Conservation (phyloP, 2,113 vertebrate genomes). For the Plecturocebus donacophilus region DNA sequence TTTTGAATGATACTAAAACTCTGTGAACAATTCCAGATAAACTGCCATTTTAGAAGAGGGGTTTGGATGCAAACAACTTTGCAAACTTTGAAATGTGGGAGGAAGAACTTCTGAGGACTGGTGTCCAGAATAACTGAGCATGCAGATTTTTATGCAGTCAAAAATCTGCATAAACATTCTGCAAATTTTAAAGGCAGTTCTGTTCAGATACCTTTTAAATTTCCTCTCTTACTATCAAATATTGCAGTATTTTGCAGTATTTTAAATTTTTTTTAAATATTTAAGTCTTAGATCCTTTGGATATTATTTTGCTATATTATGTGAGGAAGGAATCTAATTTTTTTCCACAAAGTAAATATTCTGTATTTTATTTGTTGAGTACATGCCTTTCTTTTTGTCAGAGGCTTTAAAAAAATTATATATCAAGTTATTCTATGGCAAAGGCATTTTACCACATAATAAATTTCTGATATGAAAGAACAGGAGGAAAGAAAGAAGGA, state of each 20-base stretch:
- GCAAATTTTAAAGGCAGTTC: constrained; percentile 29
- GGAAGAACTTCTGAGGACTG: constrained; percentile 54
- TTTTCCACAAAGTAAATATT: neutral
- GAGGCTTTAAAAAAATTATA: neutral
- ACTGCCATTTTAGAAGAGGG: constrained; percentile 62
- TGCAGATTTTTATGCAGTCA: neutral
- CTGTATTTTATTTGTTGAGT: neutral
- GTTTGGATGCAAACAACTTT: constrained; percentile 52
- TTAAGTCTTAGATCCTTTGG: neutral
- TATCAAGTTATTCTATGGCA: neutral
- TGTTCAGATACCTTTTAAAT: neutral
- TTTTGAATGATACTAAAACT: constrained; percentile 63
- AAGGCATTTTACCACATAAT: neutral
- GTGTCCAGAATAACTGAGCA: neutral
- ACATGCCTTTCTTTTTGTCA: neutral
- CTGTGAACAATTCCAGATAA: constrained; percentile 63
- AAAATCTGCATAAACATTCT: constrained; percentile 53
- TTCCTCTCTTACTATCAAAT: neutral
- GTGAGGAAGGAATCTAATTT: neutral
- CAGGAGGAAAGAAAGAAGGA: neutral
- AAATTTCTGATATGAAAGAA: neutral
- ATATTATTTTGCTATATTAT: neutral
- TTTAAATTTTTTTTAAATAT: neutral
- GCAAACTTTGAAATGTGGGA: constrained; percentile 62
- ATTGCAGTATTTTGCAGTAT: neutral